Percentiles rank a stretch among this genome's conserved stretches.
These are phyloP conservation scores for Byasa hedistus DNA, from an alignment of 2,888 invertebrate species.

Conservation along the genomic window DNA sequence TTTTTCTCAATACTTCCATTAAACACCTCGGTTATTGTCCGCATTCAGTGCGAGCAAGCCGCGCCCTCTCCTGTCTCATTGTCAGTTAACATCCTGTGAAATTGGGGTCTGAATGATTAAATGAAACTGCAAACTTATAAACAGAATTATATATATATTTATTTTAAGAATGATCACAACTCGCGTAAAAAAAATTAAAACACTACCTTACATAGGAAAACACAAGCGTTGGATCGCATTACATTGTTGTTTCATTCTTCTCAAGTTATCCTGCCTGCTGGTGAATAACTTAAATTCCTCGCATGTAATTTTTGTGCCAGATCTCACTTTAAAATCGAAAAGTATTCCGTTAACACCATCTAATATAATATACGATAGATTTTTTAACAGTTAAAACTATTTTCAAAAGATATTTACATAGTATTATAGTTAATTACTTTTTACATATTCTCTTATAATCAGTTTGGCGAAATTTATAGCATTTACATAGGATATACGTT, in stretches of 20 bases:
- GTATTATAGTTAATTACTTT: conserved; percentile 20
- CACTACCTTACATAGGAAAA: conserved; percentile 51
- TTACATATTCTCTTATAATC: conserved; percentile 12
- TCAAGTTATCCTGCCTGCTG: too few relatives aligned
- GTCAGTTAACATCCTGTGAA: too few relatives aligned
- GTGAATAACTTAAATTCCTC: too few relatives aligned
- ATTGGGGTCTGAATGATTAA: background rate
- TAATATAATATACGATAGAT: conserved; percentile 1
- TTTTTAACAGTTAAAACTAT: background rate
- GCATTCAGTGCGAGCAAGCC: too few relatives aligned
- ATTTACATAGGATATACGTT: background rate
- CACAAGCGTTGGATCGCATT: conserved; percentile 29
- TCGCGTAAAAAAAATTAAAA: conserved; percentile 63
- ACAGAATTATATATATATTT: conserved; percentile 61
- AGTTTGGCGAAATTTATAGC: conserved; percentile 22
- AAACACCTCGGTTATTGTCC: too few relatives aligned
- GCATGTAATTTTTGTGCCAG: background rate
- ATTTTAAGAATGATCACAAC: conserved; percentile 56
- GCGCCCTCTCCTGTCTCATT: too few relatives aligned
- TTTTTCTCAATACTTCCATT: too few relatives aligned
- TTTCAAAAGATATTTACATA: conserved; percentile 7
- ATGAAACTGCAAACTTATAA: conserved; percentile 53
- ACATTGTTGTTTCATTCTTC: background rate
- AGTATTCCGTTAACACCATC: background rate
- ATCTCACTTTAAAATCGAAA: background rate